Conservation (phyloP, 2,797 vertebrate species). For the Rachycentron canadum region DNA sequence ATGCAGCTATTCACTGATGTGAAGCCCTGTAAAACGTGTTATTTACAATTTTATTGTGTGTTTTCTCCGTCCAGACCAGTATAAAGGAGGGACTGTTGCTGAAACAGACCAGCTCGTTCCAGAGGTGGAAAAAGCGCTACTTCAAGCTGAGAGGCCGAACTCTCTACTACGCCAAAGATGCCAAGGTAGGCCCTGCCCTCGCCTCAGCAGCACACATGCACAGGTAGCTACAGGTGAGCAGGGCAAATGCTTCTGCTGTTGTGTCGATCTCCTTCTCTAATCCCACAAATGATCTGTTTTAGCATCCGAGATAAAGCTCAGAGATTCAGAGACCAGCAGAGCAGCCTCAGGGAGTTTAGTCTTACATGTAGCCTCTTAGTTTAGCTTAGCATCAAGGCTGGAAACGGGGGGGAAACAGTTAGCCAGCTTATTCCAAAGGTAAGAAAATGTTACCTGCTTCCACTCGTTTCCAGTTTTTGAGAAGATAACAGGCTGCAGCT, state of each 20-base stretch:
- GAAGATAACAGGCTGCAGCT: neutral
- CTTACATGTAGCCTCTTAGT: neutral
- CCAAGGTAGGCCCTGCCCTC: slow-evolving; percentile 88
- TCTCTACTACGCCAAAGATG: slow-evolving; percentile 99
- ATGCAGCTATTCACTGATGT: neutral
- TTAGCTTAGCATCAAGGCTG: neutral
- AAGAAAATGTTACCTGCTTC: too few species aligned
- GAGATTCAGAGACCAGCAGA: neutral
- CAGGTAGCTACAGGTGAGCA: neutral
- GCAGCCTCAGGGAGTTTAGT: neutral
- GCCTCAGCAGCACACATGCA: neutral
- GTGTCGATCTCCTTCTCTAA: neutral
- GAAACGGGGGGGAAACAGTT: too few species aligned
- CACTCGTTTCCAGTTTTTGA: neutral
- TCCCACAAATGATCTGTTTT: neutral
- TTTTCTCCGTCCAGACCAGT: slow-evolving; percentile 89
- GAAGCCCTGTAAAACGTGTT: neutral
- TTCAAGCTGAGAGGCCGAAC: slow-evolving; percentile 98
- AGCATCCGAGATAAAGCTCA: neutral
- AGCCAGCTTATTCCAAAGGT: too few species aligned
- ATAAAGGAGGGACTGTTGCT: slow-evolving; percentile 96
- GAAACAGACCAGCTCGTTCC: slow-evolving; percentile 99
- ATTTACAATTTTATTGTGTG: slow-evolving; percentile 22
- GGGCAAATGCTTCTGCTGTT: too few species aligned
- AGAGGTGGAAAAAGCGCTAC: slow-evolving; percentile 98